Evolutionary conservation across 2,797 vertebrate species (phyloP), one percentile per base, ranked within the genome.

Genomic region (Lepilemur septentrionalis): DNA sequence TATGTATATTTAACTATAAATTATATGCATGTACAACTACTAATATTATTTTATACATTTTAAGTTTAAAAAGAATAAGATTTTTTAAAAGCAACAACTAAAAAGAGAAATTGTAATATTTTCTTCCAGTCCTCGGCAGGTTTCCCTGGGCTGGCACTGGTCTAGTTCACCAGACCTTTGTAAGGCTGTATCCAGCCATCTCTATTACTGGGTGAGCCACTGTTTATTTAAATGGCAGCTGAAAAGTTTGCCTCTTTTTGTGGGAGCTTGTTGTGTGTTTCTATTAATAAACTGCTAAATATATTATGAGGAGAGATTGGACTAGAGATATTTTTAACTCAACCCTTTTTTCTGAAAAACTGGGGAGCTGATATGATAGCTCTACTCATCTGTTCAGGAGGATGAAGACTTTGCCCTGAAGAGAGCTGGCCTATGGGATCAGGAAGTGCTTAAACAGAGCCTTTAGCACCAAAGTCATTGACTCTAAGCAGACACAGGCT

Each of bases 171-270:
- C 11, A 30, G 48, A 72, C 65, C 25, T 61, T 43, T 78, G 20
- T 30, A 15, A 75, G 61, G 28, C 13, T 50, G 9, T 59, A 5
- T 30, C 20, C 9, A 48, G 61, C 30, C n/a, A 38, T 80, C 38
- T 83, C 15, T 70, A 0, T 81, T 65, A 30, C 32, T 38, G 28
- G 50, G 7, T 57, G 46, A 96, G 35, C 80, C 72, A 43, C 79
- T 72, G 18, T 75, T 94, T 50, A 55, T 85, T 83, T 63, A 76
- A 52, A 57, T 94, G 78, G 22, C 80, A 59, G 17, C 52, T 52
- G 79, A 70, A 82, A 94, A 70, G 57, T 48, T 88, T 92, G 61
- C 57, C 94, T 67, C 80, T 84, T 92, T 95, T 50, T 69, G 38
- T 85, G 79, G 38, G 38, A 86, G 25, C 48, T 35, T 72, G 30